Evolutionary conservation across 2,113 vertebrate genomes (phyloP).

Genomic region (Rhabdornis inornatus): DNA sequence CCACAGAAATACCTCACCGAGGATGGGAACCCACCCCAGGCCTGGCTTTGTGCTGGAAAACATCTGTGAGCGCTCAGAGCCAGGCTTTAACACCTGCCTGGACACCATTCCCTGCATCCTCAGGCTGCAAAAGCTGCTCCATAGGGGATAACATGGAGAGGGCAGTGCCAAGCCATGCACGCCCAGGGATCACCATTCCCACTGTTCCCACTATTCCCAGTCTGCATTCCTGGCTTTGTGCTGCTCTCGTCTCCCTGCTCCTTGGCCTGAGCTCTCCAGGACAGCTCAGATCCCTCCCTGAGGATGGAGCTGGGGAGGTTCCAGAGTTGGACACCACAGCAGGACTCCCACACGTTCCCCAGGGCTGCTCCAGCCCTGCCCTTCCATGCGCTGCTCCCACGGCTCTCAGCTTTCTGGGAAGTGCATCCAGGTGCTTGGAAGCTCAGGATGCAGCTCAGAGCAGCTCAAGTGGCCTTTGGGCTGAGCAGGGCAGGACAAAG

Average conservation of each 20-base stretch:
- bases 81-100: not conserved
- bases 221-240: not conserved
- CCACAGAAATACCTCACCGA: not conserved
- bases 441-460: not conserved
- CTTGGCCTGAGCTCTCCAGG: not conserved
- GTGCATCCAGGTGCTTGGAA: not conserved
- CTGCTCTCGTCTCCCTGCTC: not conserved
- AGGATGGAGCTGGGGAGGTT: not conserved
- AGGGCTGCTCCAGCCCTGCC: not conserved
- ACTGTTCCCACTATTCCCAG: accelerated
- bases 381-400: not conserved
- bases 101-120: accelerated
- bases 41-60: not conserved
- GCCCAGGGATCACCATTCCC: accelerated
- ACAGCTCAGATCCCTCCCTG: not conserved
- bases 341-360: not conserved
- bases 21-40: not conserved
- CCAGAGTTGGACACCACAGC: slow-evolving; percentile 18
- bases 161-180: not conserved
- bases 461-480: not conserved
- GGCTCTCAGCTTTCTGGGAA: slow-evolving; percentile 40
- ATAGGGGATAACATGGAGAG: not conserved
- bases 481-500: not conserved
- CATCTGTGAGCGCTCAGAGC: not conserved
- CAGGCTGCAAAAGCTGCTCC: not conserved